Base-by-base conservation (phyloP, 2,113 vertebrate genomes). In the Propithecus coquereli region DNA sequence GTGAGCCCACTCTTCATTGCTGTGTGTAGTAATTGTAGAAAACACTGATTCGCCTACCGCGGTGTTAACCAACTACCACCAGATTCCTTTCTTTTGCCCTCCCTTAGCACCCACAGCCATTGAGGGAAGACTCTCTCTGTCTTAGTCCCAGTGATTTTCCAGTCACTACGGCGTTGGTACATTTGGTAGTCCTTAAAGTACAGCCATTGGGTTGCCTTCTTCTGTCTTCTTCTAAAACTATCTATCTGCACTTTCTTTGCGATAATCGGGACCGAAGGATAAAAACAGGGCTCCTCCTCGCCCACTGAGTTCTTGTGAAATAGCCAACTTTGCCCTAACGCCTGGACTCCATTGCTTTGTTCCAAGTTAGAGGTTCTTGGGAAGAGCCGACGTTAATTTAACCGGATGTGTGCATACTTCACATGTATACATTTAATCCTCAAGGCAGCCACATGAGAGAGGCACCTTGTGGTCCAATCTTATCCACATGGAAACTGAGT, bases 21-120 rank as follows among this genome's bases (percentile, higher is more conserved):
- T 25, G 17, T 34, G 7, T 43, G 18, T 40, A 34, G 68, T 61
- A 25, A 54, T 9, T 63, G 9, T 52, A 77, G 40, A 50, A 57
- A 59, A 65, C 23, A 13, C 40, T 22, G 43, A 5, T 85, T 84
- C n/a, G 34, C 23, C 13, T 18, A 27, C 6, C 32, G 37, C 0
- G 1, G 5, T n/a, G 4, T 30, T 37, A 22, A 25, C n/a, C 8
- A 1, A 6, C 52, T 52, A 18, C 37, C 45, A 1, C 16, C 25
- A 47, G 40, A 73, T 54, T 54, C 2, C 12, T 61, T 57, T 61
- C 32, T n/a, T 61, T 57, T 52, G 12, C 30, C 50, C 5, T 10
- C 4, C 32, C 9, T 27, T 5, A 3, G 34, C 37, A 37, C 43
- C 34, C 9, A 68, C 20, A 20, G 37, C 40, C 43, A 32, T 8